phyloP scores from a whole-genome alignment of 1,140 invertebrate species.

The Parasteatoda tepidariorum region DNA sequence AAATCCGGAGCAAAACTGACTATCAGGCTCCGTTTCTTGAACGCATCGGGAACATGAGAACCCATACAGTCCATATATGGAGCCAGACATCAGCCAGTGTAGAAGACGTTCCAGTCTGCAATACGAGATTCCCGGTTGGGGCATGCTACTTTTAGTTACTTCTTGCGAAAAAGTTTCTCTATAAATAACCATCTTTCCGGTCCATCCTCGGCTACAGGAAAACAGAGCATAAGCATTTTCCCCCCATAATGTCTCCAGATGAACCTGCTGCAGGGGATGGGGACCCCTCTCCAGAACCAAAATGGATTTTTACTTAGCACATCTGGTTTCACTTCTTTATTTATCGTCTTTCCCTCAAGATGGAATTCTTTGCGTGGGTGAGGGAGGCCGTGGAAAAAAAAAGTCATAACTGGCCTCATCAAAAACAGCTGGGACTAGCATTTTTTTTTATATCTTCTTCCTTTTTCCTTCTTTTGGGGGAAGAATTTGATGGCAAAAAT shows the following conservation, averaged over 20 bases:
- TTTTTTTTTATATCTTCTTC: slow-evolving; percentile 9
- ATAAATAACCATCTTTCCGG: slow-evolving; percentile 58
- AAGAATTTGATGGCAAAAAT: not conserved
- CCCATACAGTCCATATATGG: slow-evolving; percentile 39
- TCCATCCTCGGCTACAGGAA: not conserved
- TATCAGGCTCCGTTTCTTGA: not conserved
- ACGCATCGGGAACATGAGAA: slow-evolving; percentile 39
- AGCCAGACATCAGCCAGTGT: slow-evolving; percentile 33
- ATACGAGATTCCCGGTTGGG: not conserved
- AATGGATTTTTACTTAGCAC: slow-evolving; percentile 54
- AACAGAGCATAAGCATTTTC: slow-evolving; percentile 18
- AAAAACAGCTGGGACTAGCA: slow-evolving; percentile 44
- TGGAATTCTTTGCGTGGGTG: slow-evolving; percentile 33
- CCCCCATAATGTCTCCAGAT: not conserved
- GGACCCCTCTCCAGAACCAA: not conserved
- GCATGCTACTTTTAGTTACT: slow-evolving; percentile 42
- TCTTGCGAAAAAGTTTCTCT: slow-evolving; percentile 27
- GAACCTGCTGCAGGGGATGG: not conserved
- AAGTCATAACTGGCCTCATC: slow-evolving; percentile 60
- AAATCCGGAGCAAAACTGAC: not conserved
- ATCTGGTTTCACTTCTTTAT: slow-evolving; percentile 41
- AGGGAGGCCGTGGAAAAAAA: slow-evolving; percentile 13
- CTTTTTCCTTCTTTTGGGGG: not conserved
- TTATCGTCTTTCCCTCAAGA: not conserved
- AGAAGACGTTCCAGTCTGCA: slow-evolving; percentile 2